Evolutionary conservation across 2,888 invertebrate species (phyloP).

Genomic region (Vannuccia rotundouncinata): DNA sequence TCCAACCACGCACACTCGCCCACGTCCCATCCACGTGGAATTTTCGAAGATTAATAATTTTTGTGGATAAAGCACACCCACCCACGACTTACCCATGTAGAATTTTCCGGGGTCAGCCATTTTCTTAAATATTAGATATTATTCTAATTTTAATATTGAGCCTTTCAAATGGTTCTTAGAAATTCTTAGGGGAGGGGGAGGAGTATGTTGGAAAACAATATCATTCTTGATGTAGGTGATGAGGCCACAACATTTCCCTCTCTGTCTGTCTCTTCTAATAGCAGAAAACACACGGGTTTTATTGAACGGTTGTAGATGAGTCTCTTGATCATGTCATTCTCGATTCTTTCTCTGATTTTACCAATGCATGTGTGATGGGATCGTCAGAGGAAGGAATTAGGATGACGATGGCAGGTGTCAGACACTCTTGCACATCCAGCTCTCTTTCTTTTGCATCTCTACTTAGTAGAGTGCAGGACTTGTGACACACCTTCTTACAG

Average conservation of each 20-base stretch:
- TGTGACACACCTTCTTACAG: background rate
- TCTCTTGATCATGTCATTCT: background rate
- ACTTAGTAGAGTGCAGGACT: background rate
- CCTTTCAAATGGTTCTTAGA: background rate
- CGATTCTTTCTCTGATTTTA: background rate
- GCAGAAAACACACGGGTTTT: background rate
- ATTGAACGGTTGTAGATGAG: background rate
- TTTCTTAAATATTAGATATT: background rate
- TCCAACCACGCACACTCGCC: no score
- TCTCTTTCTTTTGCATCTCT: background rate
- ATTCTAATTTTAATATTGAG: background rate
- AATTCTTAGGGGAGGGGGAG: slow-evolving; percentile 1
- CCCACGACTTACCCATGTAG: no score
- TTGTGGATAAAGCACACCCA: no score
- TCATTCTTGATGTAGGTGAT: background rate
- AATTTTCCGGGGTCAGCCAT: background rate
- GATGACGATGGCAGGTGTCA: background rate
- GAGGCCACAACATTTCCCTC: background rate
- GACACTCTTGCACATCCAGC: slow-evolving; percentile 12
- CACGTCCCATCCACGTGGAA: no score
- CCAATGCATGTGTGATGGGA: background rate
- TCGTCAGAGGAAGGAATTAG: background rate
- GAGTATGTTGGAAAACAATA: background rate
- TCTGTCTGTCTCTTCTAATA: slow-evolving; percentile 5
- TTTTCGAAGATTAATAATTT: no score